Conservation (phyloP, 1,140 invertebrate species). For the Doryteuthis pealeii region DNA sequence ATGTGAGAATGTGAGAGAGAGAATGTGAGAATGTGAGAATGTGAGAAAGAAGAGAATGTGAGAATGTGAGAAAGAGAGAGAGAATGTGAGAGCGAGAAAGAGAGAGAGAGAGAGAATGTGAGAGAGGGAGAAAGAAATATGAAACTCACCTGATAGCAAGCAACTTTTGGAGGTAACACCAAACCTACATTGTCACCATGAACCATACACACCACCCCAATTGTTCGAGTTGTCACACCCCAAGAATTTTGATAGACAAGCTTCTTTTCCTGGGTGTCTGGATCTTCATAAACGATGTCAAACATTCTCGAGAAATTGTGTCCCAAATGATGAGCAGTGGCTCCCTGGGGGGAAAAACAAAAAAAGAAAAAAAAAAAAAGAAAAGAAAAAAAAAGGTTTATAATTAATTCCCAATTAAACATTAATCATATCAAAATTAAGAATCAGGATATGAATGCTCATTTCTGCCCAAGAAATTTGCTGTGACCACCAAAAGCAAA, state of each 20-base stretch:
- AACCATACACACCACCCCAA: conserved; percentile 93
- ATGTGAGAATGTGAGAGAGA: no score
- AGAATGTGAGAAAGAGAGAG: no score
- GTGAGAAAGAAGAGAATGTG: no score
- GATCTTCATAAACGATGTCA: conserved; percentile 92
- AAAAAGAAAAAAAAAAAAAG: neutral
- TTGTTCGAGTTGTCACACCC: conserved; percentile 95
- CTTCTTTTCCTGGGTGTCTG: conserved; percentile 80
- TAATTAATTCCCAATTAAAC: no score
- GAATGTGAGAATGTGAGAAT: no score
- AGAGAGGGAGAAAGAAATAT: no score
- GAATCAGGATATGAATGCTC: no score
- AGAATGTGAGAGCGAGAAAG: no score
- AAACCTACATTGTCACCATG: conserved; percentile 97
- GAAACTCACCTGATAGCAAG: conserved; percentile 69
- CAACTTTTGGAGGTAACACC: conserved; percentile 91
- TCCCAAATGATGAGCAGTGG: conserved; percentile 96
- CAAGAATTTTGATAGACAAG: conserved; percentile 98
- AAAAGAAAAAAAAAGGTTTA: neutral
- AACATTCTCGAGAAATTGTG: conserved; percentile 99
- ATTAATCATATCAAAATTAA: no score
- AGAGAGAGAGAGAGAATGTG: no score
- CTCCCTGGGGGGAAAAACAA: conserved; percentile 67
- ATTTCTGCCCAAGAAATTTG: no score
- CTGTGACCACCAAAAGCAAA: no score